Evolutionary conservation across 1,140 invertebrate species (phyloP).

Genomic region (Araneus ventricosus): DNA sequence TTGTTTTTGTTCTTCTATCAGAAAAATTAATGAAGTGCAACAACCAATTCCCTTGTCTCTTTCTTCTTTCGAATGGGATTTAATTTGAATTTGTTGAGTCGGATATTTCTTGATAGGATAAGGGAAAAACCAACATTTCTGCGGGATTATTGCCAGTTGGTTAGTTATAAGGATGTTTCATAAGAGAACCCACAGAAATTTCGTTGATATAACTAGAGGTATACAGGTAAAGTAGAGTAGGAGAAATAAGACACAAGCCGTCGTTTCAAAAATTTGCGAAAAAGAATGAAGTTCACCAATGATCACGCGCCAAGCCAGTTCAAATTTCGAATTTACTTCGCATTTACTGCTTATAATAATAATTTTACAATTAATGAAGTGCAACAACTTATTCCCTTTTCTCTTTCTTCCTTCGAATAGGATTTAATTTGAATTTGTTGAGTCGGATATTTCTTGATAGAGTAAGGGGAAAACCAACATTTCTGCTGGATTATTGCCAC

Average conservation of each 20-base stretch:
- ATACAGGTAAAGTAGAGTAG: no score
- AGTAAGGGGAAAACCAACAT: neutral
- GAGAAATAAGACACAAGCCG: no score
- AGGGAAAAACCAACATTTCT: neutral
- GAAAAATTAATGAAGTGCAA: constrained; percentile 40
- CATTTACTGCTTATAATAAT: no score
- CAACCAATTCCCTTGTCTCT: constrained; percentile 17
- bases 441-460: constrained; percentile 6
- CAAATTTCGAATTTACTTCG: no score
- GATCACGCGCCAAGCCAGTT: no score
- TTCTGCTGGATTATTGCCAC: neutral
- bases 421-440: constrained; percentile 35
- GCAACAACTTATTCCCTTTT: constrained; percentile 20
- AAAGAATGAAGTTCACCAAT: no score
- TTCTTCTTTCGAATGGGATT: neutral
- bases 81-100: constrained; percentile 28
- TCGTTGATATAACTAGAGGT: neutral
- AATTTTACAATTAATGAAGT: constrained; percentile 41
- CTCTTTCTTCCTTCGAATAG: neutral
- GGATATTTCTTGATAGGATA: constrained; percentile 5
- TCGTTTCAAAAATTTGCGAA: no score
- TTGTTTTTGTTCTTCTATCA: constrained; percentile 27
- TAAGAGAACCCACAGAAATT: neutral
- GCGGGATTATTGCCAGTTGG: constrained; percentile 1
- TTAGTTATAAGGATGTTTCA: neutral